Conservation (phyloP, 1,140 invertebrate species). For the Geopemphigus sp. region DNA sequence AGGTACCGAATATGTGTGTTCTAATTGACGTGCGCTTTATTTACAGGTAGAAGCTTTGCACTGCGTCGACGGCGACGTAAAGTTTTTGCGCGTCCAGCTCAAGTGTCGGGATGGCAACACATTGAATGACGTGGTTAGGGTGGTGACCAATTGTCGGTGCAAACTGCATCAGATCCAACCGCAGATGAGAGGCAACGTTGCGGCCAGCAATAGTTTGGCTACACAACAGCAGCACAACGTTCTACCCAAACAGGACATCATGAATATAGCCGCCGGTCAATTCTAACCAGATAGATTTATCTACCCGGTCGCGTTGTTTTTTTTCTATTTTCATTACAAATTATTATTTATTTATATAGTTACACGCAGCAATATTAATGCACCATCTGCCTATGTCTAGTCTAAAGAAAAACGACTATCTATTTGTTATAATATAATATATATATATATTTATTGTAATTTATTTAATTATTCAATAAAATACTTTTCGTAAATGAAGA, state of each 20-base stretch:
- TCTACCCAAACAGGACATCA: not conserved
- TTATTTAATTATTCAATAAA: conserved; percentile 40
- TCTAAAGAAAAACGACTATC: not conserved
- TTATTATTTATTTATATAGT: no score
- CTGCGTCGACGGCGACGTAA: conserved; percentile 39
- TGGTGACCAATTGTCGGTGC: conserved; percentile 34
- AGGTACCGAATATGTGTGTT: not conserved
- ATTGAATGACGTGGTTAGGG: conserved; percentile 39
- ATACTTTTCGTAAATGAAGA: conserved; percentile 14
- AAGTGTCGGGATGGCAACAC: conserved; percentile 34
- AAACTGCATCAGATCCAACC: conserved; percentile 42
- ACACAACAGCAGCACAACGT: no score
- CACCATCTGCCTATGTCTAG: not conserved
- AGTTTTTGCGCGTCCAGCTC: conserved; percentile 22
- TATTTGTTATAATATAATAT: not conserved
- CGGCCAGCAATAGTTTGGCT: not conserved
- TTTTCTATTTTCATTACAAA: no score
- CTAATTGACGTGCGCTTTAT: no score
- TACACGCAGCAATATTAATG: no score
- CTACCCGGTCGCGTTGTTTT: not conserved
- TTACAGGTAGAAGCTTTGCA: conserved; percentile 47
- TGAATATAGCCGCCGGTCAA: not conserved
- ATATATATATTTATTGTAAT: not conserved
- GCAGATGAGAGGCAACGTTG: not conserved
- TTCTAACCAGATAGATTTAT: not conserved